Evolutionary conservation across 2,797 vertebrate genomes (phyloP).

Genomic region (Sardinella longiceps): DNA sequence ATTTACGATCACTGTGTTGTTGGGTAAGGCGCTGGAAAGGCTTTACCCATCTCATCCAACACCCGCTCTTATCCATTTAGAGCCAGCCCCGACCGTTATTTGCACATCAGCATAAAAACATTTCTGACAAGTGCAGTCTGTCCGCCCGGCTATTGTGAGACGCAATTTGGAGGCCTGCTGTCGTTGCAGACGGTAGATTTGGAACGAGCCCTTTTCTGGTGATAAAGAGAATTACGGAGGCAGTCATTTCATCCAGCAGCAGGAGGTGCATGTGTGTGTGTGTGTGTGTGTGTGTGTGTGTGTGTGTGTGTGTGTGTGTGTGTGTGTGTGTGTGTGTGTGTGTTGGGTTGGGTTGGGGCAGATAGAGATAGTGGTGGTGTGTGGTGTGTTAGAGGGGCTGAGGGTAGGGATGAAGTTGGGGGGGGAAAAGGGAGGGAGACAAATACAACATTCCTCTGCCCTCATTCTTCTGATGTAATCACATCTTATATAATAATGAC

Average conservation of each 20-base stretch:
- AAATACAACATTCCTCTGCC: background rate
- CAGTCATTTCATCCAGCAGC: constrained; percentile 24
- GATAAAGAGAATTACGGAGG: constrained; percentile 3
- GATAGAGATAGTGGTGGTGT: background rate
- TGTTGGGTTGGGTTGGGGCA: background rate
- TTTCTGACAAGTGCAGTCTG: constrained; percentile 54
- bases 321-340: background rate
- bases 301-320: constrained; percentile 20
- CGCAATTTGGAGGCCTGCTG: constrained; percentile 37
- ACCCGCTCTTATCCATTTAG: constrained; percentile 44
- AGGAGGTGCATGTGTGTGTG: constrained; percentile 3
- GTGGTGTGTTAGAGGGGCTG: background rate
- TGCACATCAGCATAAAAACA: constrained; percentile 57
- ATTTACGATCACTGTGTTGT: constrained; percentile 27
- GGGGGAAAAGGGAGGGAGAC: background rate
- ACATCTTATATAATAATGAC: background rate
- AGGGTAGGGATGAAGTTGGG: background rate
- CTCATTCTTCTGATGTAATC: constrained; percentile 4
- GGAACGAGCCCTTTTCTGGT: constrained; percentile 24
- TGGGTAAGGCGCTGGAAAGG: background rate
- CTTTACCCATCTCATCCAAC: constrained; percentile 32
- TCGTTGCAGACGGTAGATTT: constrained; percentile 25
- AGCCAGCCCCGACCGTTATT: constrained; percentile 53
- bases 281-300: background rate
- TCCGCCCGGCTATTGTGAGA: constrained; percentile 19